Evolutionary conservation across 2,888 invertebrate species (phyloP), one percentile per base, ranked within the genome.

Genomic region (Leptothorax acervorum): DNA sequence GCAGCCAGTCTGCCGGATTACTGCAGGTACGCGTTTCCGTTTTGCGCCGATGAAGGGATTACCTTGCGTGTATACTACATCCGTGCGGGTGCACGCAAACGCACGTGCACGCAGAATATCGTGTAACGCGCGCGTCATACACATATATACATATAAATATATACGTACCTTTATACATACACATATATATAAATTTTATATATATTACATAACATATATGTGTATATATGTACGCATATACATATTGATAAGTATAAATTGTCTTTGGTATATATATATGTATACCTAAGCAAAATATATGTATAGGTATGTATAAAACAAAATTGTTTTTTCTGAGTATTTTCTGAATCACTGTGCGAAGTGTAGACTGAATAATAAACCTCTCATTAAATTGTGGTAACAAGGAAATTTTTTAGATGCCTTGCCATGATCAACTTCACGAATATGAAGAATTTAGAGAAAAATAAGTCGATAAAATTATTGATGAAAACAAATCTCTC

Each of bases 41-140:
- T 93, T 91, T 92, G 92, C 89, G 87, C 88, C 91, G 91, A 91
- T 91, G 92, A 92, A 91, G 90, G 92, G 91, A 93, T 93, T 92
- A 92, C 89, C 85, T 90, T 85, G 86, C 86, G 90, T 87, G 86
- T 81, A 90, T 85, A 84, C 78, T 83, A 84, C 82, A 82, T 85
- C 62, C 87, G 83, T 82, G 76, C 75, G 82, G 82, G 83, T 84
- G 82, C 79, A 84, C 84, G 63, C 65, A 57, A 51, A 85, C 73
- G 79, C 60, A 76, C 75, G 75, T 73, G 55, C 39, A 55, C 53
- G 45, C 23, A 35, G 31, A 60, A 57, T 12, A 35, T 60, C 53
- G 39, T 12, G 18, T 71, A 78, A 71, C 39, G 35, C 23, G 23
- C 23, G n/a, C 9, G 6, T 23, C 28, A 42, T 51, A 39, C 0